phyloP scores from a whole-genome alignment of 2,797 vertebrate genomes.

The Chaunax sp. region DNA sequence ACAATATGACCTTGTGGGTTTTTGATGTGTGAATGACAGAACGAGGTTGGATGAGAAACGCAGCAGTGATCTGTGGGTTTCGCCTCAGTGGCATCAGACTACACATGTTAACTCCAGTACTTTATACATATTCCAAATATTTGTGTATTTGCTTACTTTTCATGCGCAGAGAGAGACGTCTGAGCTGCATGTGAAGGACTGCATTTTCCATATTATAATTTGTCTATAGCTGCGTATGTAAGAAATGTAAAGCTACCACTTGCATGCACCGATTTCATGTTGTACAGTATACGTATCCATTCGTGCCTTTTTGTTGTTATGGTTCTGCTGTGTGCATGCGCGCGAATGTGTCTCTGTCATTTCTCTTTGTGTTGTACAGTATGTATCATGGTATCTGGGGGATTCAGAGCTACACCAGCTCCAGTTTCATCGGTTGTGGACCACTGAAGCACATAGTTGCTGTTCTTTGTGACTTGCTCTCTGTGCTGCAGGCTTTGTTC shows the following conservation, averaged over 20 bases:
- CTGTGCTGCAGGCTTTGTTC: slow-evolving; percentile 57
- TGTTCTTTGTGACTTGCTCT: slow-evolving; percentile 75
- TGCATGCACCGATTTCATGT: neutral
- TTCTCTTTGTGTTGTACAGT: slow-evolving; percentile 51
- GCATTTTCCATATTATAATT: neutral
- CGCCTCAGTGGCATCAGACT: slow-evolving; percentile 12
- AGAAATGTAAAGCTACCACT: slow-evolving; percentile 9
- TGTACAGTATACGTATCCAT: neutral
- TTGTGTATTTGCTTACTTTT: slow-evolving; percentile 14
- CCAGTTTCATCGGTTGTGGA: slow-evolving; percentile 76
- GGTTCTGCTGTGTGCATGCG: slow-evolving; percentile 26
- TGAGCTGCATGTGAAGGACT: neutral
- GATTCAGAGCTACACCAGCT: slow-evolving; percentile 63
- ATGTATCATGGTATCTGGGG: slow-evolving; percentile 58
- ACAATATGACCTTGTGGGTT: slow-evolving; percentile 75
- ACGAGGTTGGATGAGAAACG: slow-evolving; percentile 48
- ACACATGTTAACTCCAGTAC: slow-evolving; percentile 11
- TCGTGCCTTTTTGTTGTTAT: slow-evolving; percentile 22
- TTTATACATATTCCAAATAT: neutral
- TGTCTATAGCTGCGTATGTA: neutral
- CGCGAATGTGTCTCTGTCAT: slow-evolving; percentile 30
- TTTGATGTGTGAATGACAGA: slow-evolving; percentile 76
- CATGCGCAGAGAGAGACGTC: neutral
- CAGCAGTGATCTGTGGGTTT: slow-evolving; percentile 58
- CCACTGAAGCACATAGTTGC: slow-evolving; percentile 84